Evolutionary conservation across 2,797 vertebrate species (phyloP).

Genomic region (Setipinna tenuifilis): DNA sequence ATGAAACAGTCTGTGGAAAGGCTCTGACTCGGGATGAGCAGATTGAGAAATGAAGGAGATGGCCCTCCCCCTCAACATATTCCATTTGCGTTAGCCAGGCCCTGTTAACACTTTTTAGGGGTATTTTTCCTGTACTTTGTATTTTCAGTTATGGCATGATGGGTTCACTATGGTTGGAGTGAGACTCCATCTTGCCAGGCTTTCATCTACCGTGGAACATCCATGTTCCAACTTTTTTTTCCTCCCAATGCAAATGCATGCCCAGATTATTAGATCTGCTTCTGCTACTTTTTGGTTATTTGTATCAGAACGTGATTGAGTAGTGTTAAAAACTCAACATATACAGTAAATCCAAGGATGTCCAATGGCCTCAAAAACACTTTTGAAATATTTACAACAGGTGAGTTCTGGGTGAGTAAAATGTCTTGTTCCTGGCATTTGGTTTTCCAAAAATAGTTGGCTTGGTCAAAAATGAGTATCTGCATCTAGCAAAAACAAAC

Average conservation of each 20-base stretch:
- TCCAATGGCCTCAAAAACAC: no score
- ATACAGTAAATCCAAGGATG: no score
- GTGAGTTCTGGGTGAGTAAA: no score
- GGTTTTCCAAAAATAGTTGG: background rate
- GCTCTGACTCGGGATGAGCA: conserved; percentile 35
- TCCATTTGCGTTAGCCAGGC: conserved; percentile 21
- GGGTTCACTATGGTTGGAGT: conserved; percentile 52
- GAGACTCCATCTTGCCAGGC: conserved; percentile 20
- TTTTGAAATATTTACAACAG: no score
- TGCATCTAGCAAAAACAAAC: background rate
- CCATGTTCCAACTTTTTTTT: background rate
- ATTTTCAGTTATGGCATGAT: background rate
- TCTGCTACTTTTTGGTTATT: background rate
- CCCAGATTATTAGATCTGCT: background rate
- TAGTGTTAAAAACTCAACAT: no score
- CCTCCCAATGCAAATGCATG: background rate
- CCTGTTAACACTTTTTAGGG: background rate
- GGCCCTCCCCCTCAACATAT: conserved; percentile 12
- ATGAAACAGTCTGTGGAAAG: conserved; percentile 72
- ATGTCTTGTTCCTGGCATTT: background rate
- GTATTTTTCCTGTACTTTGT: conserved; percentile 8
- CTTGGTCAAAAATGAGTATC: background rate
- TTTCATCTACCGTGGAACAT: background rate
- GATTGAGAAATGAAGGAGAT: background rate
- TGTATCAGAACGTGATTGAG: background rate